phyloP scores from a whole-genome alignment of 2,888 invertebrate species.

The Dugesia japonica region DNA sequence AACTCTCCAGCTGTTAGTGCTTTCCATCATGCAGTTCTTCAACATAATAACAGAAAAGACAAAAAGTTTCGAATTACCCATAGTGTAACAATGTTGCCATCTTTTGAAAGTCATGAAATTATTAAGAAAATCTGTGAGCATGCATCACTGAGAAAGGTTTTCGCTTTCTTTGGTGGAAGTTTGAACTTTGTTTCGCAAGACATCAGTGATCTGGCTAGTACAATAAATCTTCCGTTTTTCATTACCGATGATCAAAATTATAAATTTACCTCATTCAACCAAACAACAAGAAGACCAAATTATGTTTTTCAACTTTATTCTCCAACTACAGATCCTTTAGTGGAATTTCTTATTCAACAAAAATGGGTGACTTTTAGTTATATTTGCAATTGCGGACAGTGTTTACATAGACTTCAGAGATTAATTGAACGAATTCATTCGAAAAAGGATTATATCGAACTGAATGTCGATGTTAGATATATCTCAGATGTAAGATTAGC shows the following conservation, averaged over 20 bases:
- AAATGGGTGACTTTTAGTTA: constrained; percentile 33
- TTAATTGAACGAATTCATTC: not conserved
- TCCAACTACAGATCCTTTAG: not conserved
- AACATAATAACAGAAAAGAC: not conserved
- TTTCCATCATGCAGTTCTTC: not conserved
- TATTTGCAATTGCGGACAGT: constrained; percentile 25
- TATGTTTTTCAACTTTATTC: constrained; percentile 8
- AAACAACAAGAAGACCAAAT: constrained; percentile 33
- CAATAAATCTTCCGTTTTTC: constrained; percentile 36
- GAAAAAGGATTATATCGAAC: constrained; percentile 6
- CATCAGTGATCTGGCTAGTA: constrained; percentile 36
- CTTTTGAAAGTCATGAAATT: not conserved
- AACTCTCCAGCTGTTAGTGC: not conserved
- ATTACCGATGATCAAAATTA: constrained; percentile 22
- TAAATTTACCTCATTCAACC: not conserved
- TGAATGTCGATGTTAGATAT: constrained; percentile 21
- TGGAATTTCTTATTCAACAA: constrained; percentile 30
- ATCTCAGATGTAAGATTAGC: constrained; percentile 21
- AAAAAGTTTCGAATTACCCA: not conserved
- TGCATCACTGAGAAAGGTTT: not conserved
- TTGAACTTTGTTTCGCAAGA: constrained; percentile 33
- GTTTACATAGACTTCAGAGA: constrained; percentile 28
- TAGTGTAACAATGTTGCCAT: not conserved
- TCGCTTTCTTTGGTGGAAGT: constrained; percentile 37
- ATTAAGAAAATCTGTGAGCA: constrained; percentile 16